phyloP scores from a whole-genome alignment of 1,140 invertebrate genomes.

The Drosophila lacteicornis region DNA sequence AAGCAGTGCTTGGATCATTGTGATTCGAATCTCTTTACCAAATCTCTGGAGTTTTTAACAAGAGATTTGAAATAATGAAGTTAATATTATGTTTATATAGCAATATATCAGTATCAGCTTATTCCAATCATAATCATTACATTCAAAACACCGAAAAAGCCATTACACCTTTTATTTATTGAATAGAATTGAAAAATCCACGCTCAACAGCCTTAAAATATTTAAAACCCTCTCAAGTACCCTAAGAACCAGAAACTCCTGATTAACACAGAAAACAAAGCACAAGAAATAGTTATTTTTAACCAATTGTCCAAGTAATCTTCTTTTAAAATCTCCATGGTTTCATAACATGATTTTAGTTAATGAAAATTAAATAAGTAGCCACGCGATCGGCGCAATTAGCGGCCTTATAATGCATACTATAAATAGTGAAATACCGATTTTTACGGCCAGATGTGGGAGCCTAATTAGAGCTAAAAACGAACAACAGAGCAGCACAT shows the following conservation, averaged over 20 bases:
- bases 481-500: constrained; percentile 1
- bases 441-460: constrained; percentile 30
- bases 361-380: neutral
- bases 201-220: too few species aligned
- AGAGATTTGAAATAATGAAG: too few species aligned
- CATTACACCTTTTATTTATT: too few species aligned
- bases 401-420: constrained; percentile 3
- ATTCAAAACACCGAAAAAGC: too few species aligned
- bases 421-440: neutral
- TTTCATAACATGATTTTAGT: neutral
- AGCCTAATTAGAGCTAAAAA: constrained; percentile 32
- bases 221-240: too few species aligned
- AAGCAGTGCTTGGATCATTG: too few species aligned
- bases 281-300: neutral
- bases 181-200: neutral
- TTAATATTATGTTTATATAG: too few species aligned
- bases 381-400: constrained; percentile 18
- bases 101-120: too few species aligned
- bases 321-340: neutral
- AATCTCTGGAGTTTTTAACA: too few species aligned
- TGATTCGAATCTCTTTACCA: too few species aligned
- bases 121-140: too few species aligned
- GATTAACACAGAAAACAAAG: neutral
- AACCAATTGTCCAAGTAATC: neutral
- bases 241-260: neutral